Percentiles rank a stretch among this genome's conserved stretches.
Evolutionary conservation across 2,797 vertebrate species (phyloP).

Genomic region (Iguana delicatissima): DNA sequence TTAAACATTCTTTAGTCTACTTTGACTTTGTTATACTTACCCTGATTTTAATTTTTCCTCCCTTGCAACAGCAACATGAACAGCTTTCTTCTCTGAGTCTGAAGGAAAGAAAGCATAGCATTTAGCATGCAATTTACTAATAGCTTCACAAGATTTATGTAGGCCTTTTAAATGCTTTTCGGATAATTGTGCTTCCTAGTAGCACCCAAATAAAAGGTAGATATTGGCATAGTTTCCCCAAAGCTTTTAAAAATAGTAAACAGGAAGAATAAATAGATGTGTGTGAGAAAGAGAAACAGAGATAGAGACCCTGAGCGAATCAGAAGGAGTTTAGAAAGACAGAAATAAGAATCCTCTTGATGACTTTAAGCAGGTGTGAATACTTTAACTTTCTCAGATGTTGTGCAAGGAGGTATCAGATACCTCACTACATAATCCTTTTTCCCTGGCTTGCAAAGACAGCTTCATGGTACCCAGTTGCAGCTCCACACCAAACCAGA

Average conservation of each 20-base stretch:
- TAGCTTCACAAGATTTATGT: slow-evolving; percentile 62
- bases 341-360: background rate
- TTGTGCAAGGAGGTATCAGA: too few relatives aligned
- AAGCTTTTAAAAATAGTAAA: background rate
- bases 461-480: too few relatives aligned
- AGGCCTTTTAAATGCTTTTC: slow-evolving; percentile 61
- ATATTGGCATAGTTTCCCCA: slow-evolving; percentile 22
- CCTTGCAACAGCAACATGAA: slow-evolving; percentile 40
- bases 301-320: background rate
- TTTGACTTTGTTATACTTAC: slow-evolving; percentile 66
- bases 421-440: too few relatives aligned
- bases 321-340: background rate
- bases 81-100: slow-evolving; percentile 59
- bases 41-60: slow-evolving; percentile 61
- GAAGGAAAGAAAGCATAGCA: slow-evolving; percentile 58
- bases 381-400: too few relatives aligned
- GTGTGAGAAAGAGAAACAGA: background rate
- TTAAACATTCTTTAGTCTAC: slow-evolving; percentile 66
- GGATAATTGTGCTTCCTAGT: slow-evolving; percentile 44
- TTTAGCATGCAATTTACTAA: slow-evolving; percentile 68
- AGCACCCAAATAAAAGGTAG: slow-evolving; percentile 31
- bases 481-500: too few relatives aligned
- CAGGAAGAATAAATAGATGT: background rate
- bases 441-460: too few relatives aligned
- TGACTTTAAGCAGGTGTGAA: too few relatives aligned